Percentiles rank a stretch among this genome's conserved stretches.
Conservation (phyloP, 2,113 vertebrate genomes). For the Budorcas taxicolor region DNA sequence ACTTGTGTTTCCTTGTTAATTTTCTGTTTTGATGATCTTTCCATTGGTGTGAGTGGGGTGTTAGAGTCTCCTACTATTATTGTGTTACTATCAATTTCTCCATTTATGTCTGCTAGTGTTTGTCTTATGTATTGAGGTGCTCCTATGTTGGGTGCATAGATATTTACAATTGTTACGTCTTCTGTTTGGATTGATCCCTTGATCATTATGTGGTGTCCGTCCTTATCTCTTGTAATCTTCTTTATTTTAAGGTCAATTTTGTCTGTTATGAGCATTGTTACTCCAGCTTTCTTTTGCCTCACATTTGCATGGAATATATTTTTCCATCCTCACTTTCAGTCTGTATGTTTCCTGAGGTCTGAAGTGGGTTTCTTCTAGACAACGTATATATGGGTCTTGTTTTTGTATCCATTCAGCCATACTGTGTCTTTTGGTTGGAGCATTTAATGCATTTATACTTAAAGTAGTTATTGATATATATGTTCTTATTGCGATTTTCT, state of each 20-base stretch:
- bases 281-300: neutral
- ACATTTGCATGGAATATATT: neutral
- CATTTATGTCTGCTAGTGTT: too few relatives aligned
- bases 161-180: too few relatives aligned
- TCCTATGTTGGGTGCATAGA: too few relatives aligned
- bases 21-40: too few relatives aligned
- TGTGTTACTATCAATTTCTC: too few relatives aligned
- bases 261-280: neutral
- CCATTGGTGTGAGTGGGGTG: too few relatives aligned
- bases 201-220: neutral
- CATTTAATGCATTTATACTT: neutral
- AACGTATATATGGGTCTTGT: neutral
- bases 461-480: neutral
- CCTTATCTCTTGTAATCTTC: neutral
- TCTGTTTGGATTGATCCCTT: neutral
- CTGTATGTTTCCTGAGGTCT: neutral
- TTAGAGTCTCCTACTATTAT: too few relatives aligned
- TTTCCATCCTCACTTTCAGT: neutral
- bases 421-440: neutral
- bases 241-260: neutral
- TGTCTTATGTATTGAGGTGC: too few relatives aligned
- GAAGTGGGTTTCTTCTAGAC: neutral
- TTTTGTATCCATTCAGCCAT: neutral
- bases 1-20: neutral
- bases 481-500: neutral